Conservation (phyloP, 2,888 invertebrate species). For the Sarcophaga carnaria region DNA sequence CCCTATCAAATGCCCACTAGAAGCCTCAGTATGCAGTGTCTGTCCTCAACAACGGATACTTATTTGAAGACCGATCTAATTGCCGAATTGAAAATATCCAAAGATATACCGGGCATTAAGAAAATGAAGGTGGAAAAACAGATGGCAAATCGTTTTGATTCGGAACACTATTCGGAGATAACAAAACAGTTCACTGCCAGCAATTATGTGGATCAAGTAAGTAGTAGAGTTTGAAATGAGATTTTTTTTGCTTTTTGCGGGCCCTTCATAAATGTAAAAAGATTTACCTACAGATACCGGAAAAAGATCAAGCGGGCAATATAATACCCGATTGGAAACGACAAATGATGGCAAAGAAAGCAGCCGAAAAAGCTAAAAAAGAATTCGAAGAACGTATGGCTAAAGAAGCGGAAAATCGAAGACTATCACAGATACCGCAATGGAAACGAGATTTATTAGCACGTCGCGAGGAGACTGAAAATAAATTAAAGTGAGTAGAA, state of each 20-base stretch:
- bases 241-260: constrained; percentile 28
- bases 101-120: constrained; percentile 95
- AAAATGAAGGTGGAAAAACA: constrained; percentile 95
- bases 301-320: constrained; percentile 93
- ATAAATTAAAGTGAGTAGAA: constrained; percentile 86
- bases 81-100: constrained; percentile 95
- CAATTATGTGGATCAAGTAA: constrained; percentile 95
- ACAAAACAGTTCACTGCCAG: constrained; percentile 92
- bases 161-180: constrained; percentile 92
- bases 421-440: constrained; percentile 93
- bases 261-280: constrained; percentile 75
- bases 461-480: constrained; percentile 90
- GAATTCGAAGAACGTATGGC: constrained; percentile 94
- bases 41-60: constrained; percentile 86
- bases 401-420: constrained; percentile 91
- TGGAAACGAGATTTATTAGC: constrained; percentile 96
- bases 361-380: constrained; percentile 95
- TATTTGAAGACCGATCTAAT: constrained; percentile 93
- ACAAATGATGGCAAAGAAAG: constrained; percentile 96
- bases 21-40: constrained; percentile 89
- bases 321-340: constrained; percentile 97
- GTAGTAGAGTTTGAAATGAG: constrained; percentile 74
- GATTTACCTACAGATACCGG: constrained; percentile 88
- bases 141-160: constrained; percentile 91
- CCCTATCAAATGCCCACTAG: constrained; percentile 92